Conservation (phyloP, 2,797 vertebrate species). For the Steatocranus sp. region DNA sequence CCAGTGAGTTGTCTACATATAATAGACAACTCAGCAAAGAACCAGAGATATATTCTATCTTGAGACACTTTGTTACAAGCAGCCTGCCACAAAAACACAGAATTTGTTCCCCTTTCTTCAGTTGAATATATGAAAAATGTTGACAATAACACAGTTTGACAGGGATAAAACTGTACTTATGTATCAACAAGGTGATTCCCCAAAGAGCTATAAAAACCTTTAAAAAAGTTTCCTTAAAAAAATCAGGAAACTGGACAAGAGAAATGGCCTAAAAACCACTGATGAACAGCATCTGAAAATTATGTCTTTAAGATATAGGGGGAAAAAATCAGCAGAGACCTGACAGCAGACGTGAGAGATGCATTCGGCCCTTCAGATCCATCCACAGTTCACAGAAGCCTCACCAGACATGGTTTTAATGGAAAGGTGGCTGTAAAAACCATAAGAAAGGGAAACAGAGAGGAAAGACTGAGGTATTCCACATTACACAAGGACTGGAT, state of each 20-base stretch:
- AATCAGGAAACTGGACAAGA: accelerated
- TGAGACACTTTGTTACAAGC: background rate
- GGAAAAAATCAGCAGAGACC: accelerated
- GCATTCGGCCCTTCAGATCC: background rate
- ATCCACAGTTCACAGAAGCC: background rate
- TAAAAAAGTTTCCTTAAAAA: background rate
- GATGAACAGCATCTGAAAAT: background rate
- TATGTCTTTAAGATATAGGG: background rate
- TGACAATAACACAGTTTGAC: background rate
- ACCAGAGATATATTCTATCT: background rate
- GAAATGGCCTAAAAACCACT: background rate
- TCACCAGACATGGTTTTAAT: background rate
- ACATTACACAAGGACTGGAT: background rate
- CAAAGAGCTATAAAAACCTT: background rate
- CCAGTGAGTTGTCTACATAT: background rate
- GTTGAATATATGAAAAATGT: background rate
- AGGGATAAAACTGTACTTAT: background rate
- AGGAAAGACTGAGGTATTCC: background rate
- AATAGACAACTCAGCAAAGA: background rate
- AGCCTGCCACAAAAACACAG: background rate
- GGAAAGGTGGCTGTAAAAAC: background rate
- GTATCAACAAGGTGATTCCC: background rate
- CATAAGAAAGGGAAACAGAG: background rate
- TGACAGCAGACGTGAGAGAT: background rate
- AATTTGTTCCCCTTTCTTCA: background rate